These are phyloP conservation scores for Globodera rostochiensis DNA, from an alignment of 1,140 invertebrate genomes.

Conservation along the genomic window DNA sequence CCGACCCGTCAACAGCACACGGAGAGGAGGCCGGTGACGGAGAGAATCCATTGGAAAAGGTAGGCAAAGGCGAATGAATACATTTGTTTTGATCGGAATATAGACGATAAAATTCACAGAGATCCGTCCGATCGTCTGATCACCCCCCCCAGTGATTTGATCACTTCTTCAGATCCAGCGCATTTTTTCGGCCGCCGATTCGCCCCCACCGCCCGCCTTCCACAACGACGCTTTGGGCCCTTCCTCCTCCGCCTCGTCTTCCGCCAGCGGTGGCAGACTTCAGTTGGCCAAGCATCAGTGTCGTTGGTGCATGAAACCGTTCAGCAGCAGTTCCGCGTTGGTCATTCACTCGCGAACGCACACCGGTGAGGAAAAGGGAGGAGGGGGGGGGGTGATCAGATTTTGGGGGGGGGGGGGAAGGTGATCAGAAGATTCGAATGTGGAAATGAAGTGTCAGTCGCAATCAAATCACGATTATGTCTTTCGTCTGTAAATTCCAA, in stretches of 20 bases:
- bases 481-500: no score
- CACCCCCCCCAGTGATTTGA: background rate
- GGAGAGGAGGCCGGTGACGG: conserved; percentile 8
- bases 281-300: conserved; percentile 81
- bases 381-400: background rate
- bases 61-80: background rate
- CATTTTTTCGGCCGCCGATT: conserved; percentile 29
- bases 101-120: background rate
- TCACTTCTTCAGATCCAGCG: conserved; percentile 15
- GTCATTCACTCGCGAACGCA: conserved; percentile 98
- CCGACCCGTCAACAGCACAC: background rate
- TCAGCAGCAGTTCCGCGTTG: conserved; percentile 87
- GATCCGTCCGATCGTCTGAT: background rate
- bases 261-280: background rate
- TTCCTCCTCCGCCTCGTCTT: conserved; percentile 9
- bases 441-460: no score
- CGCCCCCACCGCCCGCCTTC: conserved; percentile 21
- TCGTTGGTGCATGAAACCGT: conserved; percentile 93
- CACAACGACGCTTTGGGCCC: background rate
- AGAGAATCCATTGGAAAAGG: conserved; percentile 24
- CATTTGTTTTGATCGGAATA: background rate
- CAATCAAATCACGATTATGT: no score
- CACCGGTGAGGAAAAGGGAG: conserved; percentile 72
- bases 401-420: background rate
- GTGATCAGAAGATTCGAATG: background rate